Percentiles rank a stretch among this genome's conserved stretches.
Conservation (phyloP, 2,888 invertebrate species). For the Polietes domitor region DNA sequence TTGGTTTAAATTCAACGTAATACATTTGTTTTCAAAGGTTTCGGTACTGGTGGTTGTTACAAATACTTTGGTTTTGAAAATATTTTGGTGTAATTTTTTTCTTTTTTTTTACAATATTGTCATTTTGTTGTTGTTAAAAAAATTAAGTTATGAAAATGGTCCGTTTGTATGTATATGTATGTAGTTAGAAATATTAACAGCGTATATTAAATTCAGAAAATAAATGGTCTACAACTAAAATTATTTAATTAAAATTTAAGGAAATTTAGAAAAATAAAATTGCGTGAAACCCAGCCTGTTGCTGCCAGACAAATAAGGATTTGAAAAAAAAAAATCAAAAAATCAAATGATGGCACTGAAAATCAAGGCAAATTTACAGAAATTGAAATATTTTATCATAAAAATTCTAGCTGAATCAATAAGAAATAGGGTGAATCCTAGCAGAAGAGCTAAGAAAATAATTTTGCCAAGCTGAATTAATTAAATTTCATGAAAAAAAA, state of each 20-base stretch:
- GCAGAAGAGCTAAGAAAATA: no score
- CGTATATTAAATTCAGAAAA: not conserved
- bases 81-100: conserved; percentile 51
- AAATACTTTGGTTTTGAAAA: conserved; percentile 32
- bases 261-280: conserved; percentile 21
- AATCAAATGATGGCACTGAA: not conserved
- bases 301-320: not conserved
- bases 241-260: conserved; percentile 8
- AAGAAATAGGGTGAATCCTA: no score
- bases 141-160: not conserved
- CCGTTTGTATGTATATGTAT: not conserved
- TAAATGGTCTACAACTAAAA: not conserved
- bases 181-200: not conserved
- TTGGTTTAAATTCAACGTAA: conserved; percentile 6
- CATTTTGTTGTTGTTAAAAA: conserved; percentile 18
- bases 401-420: not conserved
- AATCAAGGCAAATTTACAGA: not conserved
- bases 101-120: conserved; percentile 43
- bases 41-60: not conserved
- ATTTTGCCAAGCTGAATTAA: no score
- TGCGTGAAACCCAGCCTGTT: conserved; percentile 45
- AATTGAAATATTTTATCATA: not conserved
- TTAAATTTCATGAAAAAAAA: no score
- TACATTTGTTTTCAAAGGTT: conserved; percentile 17
- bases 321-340: not conserved